Conservation (phyloP, 2,888 invertebrate genomes). For the Nasonovia ribisnigri region DNA sequence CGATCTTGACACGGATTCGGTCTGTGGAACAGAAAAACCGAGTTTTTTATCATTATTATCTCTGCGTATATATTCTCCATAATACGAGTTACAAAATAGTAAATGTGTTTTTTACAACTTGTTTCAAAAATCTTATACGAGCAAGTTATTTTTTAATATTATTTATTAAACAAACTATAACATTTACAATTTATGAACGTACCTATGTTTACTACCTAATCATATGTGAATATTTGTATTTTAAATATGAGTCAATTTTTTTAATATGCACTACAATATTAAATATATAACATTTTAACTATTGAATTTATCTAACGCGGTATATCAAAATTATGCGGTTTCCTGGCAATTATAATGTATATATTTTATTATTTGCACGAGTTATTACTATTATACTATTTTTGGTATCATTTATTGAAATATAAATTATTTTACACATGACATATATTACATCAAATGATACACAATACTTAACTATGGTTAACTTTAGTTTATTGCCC, state of each 20-base stretch:
- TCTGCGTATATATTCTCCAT: constrained; percentile 46
- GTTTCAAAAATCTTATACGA: constrained; percentile 47
- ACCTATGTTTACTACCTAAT: background rate
- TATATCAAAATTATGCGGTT: constrained; percentile 32
- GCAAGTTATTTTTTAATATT: constrained; percentile 37
- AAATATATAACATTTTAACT: background rate
- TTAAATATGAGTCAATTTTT: background rate
- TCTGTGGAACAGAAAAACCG: constrained; percentile 63
- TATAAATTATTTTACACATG: constrained; percentile 14
- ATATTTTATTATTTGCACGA: background rate
- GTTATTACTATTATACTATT: background rate
- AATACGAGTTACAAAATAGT: constrained; percentile 58
- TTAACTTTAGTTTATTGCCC: constrained; percentile 13
- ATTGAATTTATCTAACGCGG: constrained; percentile 11
- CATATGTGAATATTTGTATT: background rate
- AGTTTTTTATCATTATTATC: constrained; percentile 63
- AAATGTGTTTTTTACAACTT: constrained; percentile 53
- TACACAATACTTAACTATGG: constrained; percentile 1
- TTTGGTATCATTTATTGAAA: constrained; percentile 23
- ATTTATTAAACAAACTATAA: background rate
- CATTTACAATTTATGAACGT: background rate
- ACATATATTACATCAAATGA: background rate
- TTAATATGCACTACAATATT: background rate
- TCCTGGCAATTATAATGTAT: constrained; percentile 38
- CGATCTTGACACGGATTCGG: constrained; percentile 66